These are phyloP conservation scores for Epiblema foenella DNA, from an alignment of 2,888 invertebrate genomes.

Conservation along the genomic window DNA sequence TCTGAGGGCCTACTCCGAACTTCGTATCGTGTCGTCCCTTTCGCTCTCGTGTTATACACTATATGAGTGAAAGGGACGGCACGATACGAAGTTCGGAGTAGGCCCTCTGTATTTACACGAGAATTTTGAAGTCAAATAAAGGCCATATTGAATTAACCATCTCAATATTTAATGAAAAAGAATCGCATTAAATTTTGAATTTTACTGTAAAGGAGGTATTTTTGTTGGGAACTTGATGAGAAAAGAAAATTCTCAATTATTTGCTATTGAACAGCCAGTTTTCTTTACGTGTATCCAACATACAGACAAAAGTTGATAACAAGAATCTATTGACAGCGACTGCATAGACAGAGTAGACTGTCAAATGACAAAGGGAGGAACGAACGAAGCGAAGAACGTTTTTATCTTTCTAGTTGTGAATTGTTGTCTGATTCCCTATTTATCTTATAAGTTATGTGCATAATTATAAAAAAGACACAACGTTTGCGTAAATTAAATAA, in stretches of 20 bases:
- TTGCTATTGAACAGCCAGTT: neutral
- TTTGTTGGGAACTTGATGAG: neutral
- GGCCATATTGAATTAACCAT: too few species aligned
- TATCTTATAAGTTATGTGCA: constrained; percentile 34
- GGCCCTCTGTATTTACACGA: too few species aligned
- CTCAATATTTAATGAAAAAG: too few species aligned
- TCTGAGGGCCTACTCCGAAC: too few species aligned
- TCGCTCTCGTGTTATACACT: too few species aligned
- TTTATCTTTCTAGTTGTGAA: neutral
- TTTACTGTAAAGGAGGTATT: too few species aligned
- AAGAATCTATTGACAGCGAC: constrained; percentile 10
- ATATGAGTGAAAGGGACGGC: too few species aligned
- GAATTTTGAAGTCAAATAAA: too few species aligned
- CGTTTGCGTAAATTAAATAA: constrained; percentile 14
- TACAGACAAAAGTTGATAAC: constrained; percentile 9
- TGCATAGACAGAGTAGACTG: constrained; percentile 1
- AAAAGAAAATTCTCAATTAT: neutral
- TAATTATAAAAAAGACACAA: constrained; percentile 10
- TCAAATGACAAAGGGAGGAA: constrained; percentile 18
- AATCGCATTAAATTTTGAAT: too few species aligned
- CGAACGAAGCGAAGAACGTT: neutral
- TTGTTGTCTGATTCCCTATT: constrained; percentile 4
- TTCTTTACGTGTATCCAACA: neutral
- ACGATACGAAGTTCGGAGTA: too few species aligned
- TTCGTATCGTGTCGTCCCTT: too few species aligned